Evolutionary conservation across 2,888 invertebrate species (phyloP), one percentile per base, ranked within the genome.

Genomic region (Caradrina clavipalpis): DNA sequence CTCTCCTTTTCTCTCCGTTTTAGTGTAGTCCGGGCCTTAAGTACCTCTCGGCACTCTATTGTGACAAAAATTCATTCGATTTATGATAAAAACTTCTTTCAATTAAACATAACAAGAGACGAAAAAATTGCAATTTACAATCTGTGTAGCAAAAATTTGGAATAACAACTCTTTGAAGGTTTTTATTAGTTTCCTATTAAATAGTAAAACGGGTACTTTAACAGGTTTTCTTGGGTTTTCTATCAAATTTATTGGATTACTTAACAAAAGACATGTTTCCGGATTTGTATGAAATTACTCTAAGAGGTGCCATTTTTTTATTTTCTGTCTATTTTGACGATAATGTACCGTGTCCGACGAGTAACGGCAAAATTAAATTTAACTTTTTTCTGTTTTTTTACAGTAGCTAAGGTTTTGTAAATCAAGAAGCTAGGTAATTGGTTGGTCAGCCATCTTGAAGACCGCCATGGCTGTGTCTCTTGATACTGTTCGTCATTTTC

Each of bases 1-100:
- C n/a, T n/a, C n/a, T n/a, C 26, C 2, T 26, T 4, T 26, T 4
- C 26, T 26, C 26, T 26, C 26, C 26, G 26, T 4, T 26, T 26
- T 26, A 4, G 26, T 26, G 26, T 2, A 26, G 26, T 26, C 2
- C 26, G 26, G 26, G 26, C 26, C 26, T 26, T 26, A 26, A 60
- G 45, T 61, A 66, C n/a, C 10, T 26, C 39, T 51, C 69, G 57
- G 53, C 50, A 60, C 35, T 59, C 49, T n/a, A 47, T 62, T 62
- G 58, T 80, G 19, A 49, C 1, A 53, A 55, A 53, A 76, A 70
- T 53, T 63, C 53, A 68, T 78, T 70, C 15, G 78, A 55, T 69
- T 69, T 35, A n/a, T 26, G 39, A 67, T 68, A 73, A 80, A 81
- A 80, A 80, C 69, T 10, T 22, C 22, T 49, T 69, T 78, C 78